Percentiles rank a stretch among this genome's conserved stretches.
Conservation (phyloP, 2,113 vertebrate species). For the Anhinga anhinga region DNA sequence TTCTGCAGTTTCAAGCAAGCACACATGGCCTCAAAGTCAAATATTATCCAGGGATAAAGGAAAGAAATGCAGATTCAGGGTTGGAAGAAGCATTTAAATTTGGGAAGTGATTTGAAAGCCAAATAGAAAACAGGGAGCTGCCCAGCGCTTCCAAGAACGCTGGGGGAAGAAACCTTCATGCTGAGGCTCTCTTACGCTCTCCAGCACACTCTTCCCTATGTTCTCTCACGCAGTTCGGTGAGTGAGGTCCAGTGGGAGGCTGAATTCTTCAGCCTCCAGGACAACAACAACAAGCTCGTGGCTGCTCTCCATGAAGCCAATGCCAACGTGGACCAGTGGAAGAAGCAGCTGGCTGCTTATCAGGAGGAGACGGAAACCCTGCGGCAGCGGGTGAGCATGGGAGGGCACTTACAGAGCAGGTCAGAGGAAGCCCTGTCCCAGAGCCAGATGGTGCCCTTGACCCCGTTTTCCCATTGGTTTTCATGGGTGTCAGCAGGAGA, state of each 20-base stretch:
- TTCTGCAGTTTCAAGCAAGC: neutral
- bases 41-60: neutral
- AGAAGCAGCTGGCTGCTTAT: constrained; percentile 90
- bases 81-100: neutral
- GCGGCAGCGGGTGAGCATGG: constrained; percentile 81
- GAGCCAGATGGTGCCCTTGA: neutral
- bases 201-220: neutral
- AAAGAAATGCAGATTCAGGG: neutral
- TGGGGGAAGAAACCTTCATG: neutral
- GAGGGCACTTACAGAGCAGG: neutral
- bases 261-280: constrained; percentile 93
- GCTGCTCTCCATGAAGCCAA: constrained; percentile 92
- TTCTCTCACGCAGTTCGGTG: constrained; percentile 79
- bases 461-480: neutral
- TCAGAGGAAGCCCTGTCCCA: neutral
- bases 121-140: neutral
- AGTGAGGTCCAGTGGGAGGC: constrained; percentile 96
- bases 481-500: neutral
- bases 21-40: neutral
- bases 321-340: constrained; percentile 92
- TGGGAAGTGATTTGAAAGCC: neutral
- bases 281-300: constrained; percentile 92
- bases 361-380: constrained; percentile 89
- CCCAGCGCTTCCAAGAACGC: neutral
- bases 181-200: neutral